phyloP scores from a whole-genome alignment of 2,113 vertebrate genomes.

The Neotoma lepida region DNA sequence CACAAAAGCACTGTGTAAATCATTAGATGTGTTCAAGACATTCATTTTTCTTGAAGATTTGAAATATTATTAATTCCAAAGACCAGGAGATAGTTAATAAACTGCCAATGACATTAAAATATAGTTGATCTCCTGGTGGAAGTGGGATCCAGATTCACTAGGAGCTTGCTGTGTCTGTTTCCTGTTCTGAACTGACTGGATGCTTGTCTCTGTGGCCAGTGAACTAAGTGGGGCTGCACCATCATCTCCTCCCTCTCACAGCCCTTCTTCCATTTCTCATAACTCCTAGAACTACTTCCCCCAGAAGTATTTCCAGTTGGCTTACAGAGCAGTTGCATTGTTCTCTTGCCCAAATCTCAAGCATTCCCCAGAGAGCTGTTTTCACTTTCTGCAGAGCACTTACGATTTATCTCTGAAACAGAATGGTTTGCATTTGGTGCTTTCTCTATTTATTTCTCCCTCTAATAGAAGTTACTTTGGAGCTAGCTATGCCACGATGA shows the following conservation, averaged over 20 bases:
- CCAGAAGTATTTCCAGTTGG: conserved; percentile 69
- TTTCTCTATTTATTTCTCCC: conserved; percentile 77
- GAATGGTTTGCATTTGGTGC: conserved; percentile 74
- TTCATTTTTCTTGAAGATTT: conserved; percentile 65
- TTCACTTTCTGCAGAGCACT: conserved; percentile 81
- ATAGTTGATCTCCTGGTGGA: conserved; percentile 71
- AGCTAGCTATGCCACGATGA: conserved; percentile 76
- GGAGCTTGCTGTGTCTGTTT: conserved; percentile 34
- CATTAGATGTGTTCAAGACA: conserved; percentile 62
- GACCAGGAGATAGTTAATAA: conserved; percentile 66
- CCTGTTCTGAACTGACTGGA: conserved; percentile 57
- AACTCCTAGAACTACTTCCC: conserved; percentile 56
- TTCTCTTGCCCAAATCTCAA: conserved; percentile 81
- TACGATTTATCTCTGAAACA: conserved; percentile 82
- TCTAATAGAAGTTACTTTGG: conserved; percentile 79
- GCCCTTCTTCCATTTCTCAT: conserved; percentile 45
- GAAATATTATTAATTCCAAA: conserved; percentile 68
- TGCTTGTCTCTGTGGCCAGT: conserved; percentile 12
- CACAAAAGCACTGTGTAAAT: conserved; percentile 61
- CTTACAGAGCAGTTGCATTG: conserved; percentile 70
- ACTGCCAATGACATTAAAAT: conserved; percentile 69
- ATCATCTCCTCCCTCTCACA: conserved; percentile 11
- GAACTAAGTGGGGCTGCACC: background rate
- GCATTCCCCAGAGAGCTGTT: conserved; percentile 80
- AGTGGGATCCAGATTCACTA: conserved; percentile 31